Base-by-base conservation (phyloP, 2,113 vertebrate species). In the Dipodomys spectabilis region DNA sequence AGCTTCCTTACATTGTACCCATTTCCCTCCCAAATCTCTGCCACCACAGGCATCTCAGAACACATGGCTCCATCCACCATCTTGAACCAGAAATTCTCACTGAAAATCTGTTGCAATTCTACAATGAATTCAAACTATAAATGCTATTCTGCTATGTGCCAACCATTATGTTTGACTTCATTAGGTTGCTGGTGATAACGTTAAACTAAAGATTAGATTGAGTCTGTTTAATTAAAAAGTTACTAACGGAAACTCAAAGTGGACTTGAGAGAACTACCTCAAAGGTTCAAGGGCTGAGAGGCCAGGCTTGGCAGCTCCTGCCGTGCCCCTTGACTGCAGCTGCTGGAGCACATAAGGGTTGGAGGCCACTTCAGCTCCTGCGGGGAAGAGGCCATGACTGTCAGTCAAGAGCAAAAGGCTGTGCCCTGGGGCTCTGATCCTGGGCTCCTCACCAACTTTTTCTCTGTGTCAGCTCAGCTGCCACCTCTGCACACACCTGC, bases 201-300 rank as follows among this genome's bases (percentile, higher is more conserved):
- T 83, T 84, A 53, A 30, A 75, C n/a, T 92, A 69, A 79, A 94
- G 64, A 91, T 95, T 94, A 86, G 12, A 49, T 49, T 89, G 90
- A 93, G 93, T 86, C 93, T 30, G 8, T 91, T 93, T 95, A 91
- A 82, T 93, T 87, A 80, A 92, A 95, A 96, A 96, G 74, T 89
- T 84, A 62, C 44, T 62, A 71, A 83, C 82, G 57, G 69, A 92
- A 93, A 92, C 86, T 91, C 68, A 96, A 96, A 49, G 82, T 84
- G 64, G 86, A 95, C 81, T 89, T 73, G 89, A 86, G 57, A 94
- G 69, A 84, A 73, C 28, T 67, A 19, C 62, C 87, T 82, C 84
- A 80, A 94, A 74, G 57, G 72, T 72, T 78, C 72, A 77, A 94
- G 79, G 88, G 84, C 32, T 73, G 62, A 71, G 88, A 93, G 85